Conservation (phyloP, 2,888 invertebrate species). For the Drosophila bunnanda region DNA sequence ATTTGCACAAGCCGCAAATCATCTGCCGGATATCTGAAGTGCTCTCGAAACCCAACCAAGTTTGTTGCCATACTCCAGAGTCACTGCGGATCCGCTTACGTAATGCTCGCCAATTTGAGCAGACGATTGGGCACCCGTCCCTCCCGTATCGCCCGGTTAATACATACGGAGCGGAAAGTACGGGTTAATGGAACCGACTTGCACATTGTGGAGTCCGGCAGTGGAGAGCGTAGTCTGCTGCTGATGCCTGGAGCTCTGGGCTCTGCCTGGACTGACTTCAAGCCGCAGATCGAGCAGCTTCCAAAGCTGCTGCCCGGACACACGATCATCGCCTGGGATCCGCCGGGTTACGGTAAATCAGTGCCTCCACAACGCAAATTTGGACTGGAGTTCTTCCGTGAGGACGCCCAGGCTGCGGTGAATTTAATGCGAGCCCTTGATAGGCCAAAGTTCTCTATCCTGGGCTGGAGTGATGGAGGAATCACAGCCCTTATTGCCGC, state of each 20-base stretch:
- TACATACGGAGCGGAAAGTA: constrained; percentile 86
- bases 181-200: constrained; percentile 87
- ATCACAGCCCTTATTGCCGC: constrained; percentile 91
- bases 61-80: constrained; percentile 33
- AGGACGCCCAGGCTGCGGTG: constrained; percentile 90
- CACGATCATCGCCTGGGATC: constrained; percentile 89
- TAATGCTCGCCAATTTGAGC: constrained; percentile 58
- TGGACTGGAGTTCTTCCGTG: constrained; percentile 88
- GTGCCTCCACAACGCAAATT: constrained; percentile 91
- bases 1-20: constrained; percentile 44
- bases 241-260: constrained; percentile 93
- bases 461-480: constrained; percentile 97
- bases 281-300: constrained; percentile 89
- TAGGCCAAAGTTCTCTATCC: constrained; percentile 89
- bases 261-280: constrained; percentile 93
- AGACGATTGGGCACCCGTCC: constrained; percentile 28
- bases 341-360: constrained; percentile 94
- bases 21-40: constrained; percentile 38
- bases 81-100: constrained; percentile 50
- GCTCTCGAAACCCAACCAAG: constrained; percentile 45
- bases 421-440: constrained; percentile 90
- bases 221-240: constrained; percentile 86
- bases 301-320: constrained; percentile 83
- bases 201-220: constrained; percentile 87
- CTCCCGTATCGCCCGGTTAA: constrained; percentile 27